Evolutionary conservation across 2,113 vertebrate genomes (phyloP).

Genomic region (Amblyornis subalaris): DNA sequence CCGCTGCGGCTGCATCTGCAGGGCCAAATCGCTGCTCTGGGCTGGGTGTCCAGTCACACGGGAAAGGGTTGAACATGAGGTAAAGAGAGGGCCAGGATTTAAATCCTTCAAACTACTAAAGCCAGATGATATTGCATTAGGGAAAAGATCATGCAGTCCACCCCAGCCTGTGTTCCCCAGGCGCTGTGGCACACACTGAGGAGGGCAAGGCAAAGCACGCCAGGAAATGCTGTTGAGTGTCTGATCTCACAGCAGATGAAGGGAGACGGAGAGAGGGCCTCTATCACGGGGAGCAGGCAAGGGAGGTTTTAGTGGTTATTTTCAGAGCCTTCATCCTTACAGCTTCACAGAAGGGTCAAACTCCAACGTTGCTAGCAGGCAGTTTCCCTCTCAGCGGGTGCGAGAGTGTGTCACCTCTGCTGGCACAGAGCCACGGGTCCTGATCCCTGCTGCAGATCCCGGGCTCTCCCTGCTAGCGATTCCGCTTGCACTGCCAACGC

Average conservation of each 20-base stretch:
- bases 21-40: not conserved
- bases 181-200: not conserved
- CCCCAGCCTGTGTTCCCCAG: not conserved
- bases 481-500: not conserved
- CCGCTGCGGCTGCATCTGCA: not conserved
- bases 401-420: conserved; percentile 24
- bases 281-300: not conserved
- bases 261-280: not conserved
- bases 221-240: not conserved
- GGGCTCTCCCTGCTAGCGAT: not conserved
- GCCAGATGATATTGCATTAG: not conserved
- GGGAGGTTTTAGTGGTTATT: not conserved
- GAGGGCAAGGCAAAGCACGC: not conserved
- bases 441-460: not conserved
- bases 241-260: not conserved
- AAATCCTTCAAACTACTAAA: not conserved
- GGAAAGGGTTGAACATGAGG: not conserved
- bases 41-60: not conserved
- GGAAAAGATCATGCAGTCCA: not conserved
- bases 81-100: not conserved
- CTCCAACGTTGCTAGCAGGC: not conserved
- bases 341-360: conserved; percentile 49
- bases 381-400: conserved; percentile 33
- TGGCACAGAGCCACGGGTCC: not conserved
- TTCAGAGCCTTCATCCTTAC: conserved; percentile 41